Conservation (phyloP, 2,888 invertebrate genomes). For the Chironomus riparius region DNA sequence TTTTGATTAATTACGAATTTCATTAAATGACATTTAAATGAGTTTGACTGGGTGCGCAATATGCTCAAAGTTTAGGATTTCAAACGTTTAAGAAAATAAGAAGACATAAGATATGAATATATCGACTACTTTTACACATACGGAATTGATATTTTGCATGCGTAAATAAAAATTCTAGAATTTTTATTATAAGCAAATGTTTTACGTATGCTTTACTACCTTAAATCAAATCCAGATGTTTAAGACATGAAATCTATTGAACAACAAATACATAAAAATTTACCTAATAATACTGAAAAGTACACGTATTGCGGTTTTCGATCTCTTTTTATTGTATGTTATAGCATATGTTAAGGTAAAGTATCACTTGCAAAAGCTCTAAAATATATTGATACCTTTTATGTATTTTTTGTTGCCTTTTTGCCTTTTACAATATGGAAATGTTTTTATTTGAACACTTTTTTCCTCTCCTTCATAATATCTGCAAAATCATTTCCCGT, state of each 20-base stretch:
- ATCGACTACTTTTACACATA: background rate
- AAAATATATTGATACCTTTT: conserved; percentile 18
- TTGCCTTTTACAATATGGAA: background rate
- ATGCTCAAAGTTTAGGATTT: too few species aligned
- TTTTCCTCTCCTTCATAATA: background rate
- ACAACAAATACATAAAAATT: conserved; percentile 12
- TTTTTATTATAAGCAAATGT: conserved; percentile 17
- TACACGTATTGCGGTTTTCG: conserved; percentile 14
- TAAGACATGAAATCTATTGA: conserved; percentile 18
- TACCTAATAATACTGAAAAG: conserved; percentile 10
- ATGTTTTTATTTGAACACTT: conserved; percentile 22
- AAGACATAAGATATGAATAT: background rate
- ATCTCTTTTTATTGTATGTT: conserved; percentile 13
- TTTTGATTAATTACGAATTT: background rate
- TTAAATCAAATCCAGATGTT: conserved; percentile 20
- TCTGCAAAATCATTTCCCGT: too few species aligned
- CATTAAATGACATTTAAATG: too few species aligned
- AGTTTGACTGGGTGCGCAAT: background rate
- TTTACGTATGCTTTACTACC: background rate
- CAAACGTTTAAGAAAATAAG: too few species aligned
- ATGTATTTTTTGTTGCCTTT: background rate
- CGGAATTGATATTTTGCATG: conserved; percentile 6
- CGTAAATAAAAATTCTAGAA: conserved; percentile 20
- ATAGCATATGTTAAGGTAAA: background rate
- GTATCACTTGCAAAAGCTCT: conserved; percentile 15